Conservation (phyloP, 2,113 vertebrate species). For the Leptosomus discolor region DNA sequence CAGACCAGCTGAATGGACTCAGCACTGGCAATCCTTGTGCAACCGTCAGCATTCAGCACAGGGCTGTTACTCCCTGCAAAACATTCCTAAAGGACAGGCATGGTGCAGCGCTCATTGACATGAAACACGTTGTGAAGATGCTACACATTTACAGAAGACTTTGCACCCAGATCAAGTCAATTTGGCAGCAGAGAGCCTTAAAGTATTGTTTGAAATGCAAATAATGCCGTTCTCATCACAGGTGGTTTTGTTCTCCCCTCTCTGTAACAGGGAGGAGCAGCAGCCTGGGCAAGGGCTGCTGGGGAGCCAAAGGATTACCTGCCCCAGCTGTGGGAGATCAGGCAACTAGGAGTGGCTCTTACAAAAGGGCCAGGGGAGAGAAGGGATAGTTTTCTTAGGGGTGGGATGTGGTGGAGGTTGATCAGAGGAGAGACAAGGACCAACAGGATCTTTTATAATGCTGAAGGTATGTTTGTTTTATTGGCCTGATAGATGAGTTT, state of each 20-base stretch:
- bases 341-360: not conserved
- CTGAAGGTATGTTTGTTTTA: not conserved
- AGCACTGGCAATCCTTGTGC: rapidly evolving
- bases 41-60: not conserved
- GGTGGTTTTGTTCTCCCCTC: not conserved
- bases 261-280: not conserved
- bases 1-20: not conserved
- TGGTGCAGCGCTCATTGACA: not conserved
- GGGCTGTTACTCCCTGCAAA: not conserved
- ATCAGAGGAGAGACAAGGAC: rapidly evolving
- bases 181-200: not conserved
- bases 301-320: rapidly evolving
- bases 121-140: not conserved
- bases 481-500: not conserved
- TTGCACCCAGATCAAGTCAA: not conserved
- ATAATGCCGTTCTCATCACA: not conserved
- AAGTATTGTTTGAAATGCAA: not conserved
- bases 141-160: not conserved
- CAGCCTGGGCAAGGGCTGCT: not conserved
- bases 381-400: rapidly evolving
- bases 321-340: not conserved
- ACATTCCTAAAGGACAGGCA: not conserved
- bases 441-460: rapidly evolving
- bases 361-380: rapidly evolving
- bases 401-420: rapidly evolving